These are phyloP conservation scores for Melinaea menophilus DNA, from an alignment of 2,888 invertebrate species.

Conservation along the genomic window DNA sequence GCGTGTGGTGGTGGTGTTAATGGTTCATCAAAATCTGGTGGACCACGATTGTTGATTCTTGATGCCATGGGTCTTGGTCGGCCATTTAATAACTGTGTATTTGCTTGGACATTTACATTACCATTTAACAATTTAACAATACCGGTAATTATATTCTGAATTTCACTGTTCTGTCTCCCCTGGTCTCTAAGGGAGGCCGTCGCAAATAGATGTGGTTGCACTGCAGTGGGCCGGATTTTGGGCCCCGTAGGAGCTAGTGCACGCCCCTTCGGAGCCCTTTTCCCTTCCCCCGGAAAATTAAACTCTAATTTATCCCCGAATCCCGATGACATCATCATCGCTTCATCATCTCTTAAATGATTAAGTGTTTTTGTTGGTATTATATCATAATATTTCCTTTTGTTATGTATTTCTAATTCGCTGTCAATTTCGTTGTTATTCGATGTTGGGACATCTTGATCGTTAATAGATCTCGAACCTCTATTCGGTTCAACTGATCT, in stretches of 20 bases:
- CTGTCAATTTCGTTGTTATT: constrained; percentile 79
- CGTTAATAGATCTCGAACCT: constrained; percentile 73
- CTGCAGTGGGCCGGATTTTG: constrained; percentile 77
- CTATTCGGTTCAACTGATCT: constrained; percentile 76
- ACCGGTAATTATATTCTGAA: constrained; percentile 93
- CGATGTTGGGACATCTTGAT: constrained; percentile 70
- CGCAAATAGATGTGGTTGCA: constrained; percentile 75
- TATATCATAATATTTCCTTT: constrained; percentile 73
- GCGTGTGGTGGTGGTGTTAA: constrained; percentile 67
- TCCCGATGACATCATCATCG: constrained; percentile 58
- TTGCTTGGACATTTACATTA: constrained; percentile 90
- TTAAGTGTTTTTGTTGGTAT: constrained; percentile 76
- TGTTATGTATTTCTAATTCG: constrained; percentile 72
- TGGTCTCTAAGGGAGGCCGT: constrained; percentile 69
- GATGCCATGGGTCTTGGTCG: constrained; percentile 85
- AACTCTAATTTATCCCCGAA: constrained; percentile 68
- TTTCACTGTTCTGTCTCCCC: constrained; percentile 79
- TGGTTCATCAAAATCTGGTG: constrained; percentile 83
- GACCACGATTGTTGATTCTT: constrained; percentile 93
- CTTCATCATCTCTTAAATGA: constrained; percentile 54
- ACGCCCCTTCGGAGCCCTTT: constrained; percentile 85
- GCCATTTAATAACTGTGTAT: constrained; percentile 78
- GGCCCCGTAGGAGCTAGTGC: constrained; percentile 82
- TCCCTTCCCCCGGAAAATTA: constrained; percentile 85
- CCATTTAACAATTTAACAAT: constrained; percentile 92